Conservation (phyloP, 2,113 vertebrate genomes). For the Trogon surrucura region DNA sequence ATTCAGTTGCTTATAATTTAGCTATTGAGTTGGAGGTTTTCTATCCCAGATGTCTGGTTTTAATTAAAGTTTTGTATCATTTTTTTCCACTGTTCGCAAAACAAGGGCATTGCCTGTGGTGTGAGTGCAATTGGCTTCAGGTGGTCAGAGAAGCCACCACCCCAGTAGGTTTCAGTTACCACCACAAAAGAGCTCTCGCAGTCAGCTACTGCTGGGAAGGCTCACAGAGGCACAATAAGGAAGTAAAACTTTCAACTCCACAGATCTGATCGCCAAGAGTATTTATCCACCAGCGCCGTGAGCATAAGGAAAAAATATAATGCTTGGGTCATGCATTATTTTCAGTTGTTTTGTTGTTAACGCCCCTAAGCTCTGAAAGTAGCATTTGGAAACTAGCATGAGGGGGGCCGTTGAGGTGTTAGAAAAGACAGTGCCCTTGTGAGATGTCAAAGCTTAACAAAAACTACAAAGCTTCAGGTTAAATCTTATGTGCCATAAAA, state of each 20-base stretch:
- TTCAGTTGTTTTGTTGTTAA: background rate
- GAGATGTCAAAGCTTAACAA: background rate
- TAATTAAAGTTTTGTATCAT: background rate
- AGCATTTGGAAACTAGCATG: background rate
- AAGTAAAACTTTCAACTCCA: background rate
- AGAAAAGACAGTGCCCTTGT: background rate
- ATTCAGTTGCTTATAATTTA: background rate
- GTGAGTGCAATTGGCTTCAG: background rate
- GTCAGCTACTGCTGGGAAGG: background rate
- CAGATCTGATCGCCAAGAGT: background rate
- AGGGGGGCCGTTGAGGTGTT: background rate
- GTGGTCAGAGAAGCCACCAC: background rate
- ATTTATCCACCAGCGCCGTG: background rate
- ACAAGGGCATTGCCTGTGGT: fast-evolving
- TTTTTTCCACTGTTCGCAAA: background rate
- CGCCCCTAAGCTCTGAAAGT: background rate
- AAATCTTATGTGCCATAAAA: background rate
- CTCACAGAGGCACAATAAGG: background rate
- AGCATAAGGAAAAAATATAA: background rate
- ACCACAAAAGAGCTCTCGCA: background rate
- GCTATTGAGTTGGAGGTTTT: background rate
- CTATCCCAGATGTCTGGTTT: fast-evolving
- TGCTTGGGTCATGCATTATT: background rate
- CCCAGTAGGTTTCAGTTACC: background rate
- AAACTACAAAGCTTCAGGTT: background rate